Base-by-base conservation (phyloP, 2,797 vertebrate genomes). In the Balearica regulorum region DNA sequence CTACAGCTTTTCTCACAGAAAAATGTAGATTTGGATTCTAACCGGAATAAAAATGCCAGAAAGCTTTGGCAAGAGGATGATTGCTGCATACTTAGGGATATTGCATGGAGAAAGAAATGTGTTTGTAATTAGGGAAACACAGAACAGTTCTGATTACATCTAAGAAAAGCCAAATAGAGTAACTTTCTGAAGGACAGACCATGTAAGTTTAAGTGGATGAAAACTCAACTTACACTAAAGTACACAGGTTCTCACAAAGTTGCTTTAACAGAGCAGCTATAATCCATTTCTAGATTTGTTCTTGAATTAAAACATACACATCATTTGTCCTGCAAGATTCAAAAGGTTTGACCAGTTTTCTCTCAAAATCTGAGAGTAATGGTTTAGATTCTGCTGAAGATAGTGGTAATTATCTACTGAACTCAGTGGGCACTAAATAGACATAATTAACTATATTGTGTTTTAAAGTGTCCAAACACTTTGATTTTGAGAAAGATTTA, bases 71-170 rank as follows among this genome's bases (percentile, higher is more conserved):
- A 96, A 96, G 78, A 88, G 11, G 75, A 70, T 76, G 77, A 89
- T 95, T 96, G 70, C 92, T 90, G 96, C 97, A 96, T 98, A 93
- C 97, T 98, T 95, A 94, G 90, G 92, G 96, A 96, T 96, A 97
- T 94, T 97, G 66, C 62, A 60, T 35, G 76, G 94, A 91, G 96
- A 96, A 96, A 96, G 84, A 98, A 98, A 98, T 98, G 96, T 98
- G 98, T 98, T 98, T 98, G 95, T 85, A 98, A 97, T 98, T 98
- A 98, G 78, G 83, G 89, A 92, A 97, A 96, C 89, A 94, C 91
- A 97, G 95, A 98, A 85, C 91, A 90, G 91, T 94, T 97, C 97
- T 77, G 90, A 95, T 97, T 98, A 92, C 94, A 96, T 96, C 94
- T 96, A 90, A 95, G 94, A 58, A 82, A 95, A 96, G 94, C 91